A percentile compares a stretch with the other conserved stretches of the same genome.
These are phyloP conservation scores for Anguilla japonica DNA, from an alignment of 2,113 vertebrate genomes.

Conservation along the genomic window DNA sequence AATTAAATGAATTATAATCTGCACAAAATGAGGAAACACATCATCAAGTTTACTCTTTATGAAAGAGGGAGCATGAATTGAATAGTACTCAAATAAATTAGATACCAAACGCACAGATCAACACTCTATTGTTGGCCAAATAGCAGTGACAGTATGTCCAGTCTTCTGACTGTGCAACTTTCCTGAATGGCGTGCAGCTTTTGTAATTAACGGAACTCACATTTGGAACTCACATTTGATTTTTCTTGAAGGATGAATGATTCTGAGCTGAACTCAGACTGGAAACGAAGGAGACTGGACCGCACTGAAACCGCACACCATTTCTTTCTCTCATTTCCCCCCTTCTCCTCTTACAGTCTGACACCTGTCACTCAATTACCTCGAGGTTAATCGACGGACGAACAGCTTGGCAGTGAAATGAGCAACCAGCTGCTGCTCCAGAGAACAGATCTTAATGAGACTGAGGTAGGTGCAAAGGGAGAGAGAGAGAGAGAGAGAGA, in stretches of 20 bases:
- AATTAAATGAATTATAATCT: no score
- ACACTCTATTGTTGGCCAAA: slow-evolving; percentile 42
- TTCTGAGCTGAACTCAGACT: no score
- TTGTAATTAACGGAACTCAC: background rate
- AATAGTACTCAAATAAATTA: slow-evolving; percentile 23
- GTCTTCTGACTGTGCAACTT: slow-evolving; percentile 52
- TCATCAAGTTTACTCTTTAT: no score
- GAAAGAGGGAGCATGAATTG: no score
- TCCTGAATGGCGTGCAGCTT: slow-evolving; percentile 12
- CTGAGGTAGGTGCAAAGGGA: background rate
- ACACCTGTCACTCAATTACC: background rate
- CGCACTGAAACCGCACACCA: background rate
- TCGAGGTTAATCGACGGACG: background rate
- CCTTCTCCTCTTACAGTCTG: background rate
- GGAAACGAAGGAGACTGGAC: background rate
- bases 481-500: background rate
- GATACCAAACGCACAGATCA: slow-evolving; percentile 18
- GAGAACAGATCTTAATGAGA: background rate
- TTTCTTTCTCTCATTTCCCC: background rate
- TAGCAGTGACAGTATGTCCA: slow-evolving; percentile 30
- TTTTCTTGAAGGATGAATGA: background rate
- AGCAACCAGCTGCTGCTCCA: background rate
- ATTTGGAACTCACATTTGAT: background rate
- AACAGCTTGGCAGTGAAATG: background rate
- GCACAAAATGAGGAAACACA: no score